Base-by-base conservation (phyloP, 2,797 vertebrate genomes). In the Anabas testudineus region DNA sequence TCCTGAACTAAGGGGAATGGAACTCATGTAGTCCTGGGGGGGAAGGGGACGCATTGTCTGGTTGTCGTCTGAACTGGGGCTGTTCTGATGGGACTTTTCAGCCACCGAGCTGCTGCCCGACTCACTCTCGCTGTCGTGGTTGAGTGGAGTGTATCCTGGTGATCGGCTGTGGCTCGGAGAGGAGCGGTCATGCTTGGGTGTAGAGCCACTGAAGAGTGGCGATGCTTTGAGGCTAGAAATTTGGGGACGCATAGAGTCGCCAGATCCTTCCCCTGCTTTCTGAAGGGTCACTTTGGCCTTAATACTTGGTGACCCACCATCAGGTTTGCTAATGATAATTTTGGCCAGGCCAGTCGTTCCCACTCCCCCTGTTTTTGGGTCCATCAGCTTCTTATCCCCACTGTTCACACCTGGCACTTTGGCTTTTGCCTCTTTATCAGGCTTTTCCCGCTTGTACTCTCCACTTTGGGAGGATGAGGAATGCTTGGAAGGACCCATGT, bases 261-360 rank as follows among this genome's bases (percentile, higher is more conserved):
- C 92, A 14, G 95, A 92, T 6, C 96, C 95, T 56, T 99, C 97
- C 3, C 91, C 96, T 2, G 96, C 93, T 84, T 99, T 99, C 92
- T 98, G 98, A 63, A 98, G 92, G 14, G 96, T 97, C 64, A 98
- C 97, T 94, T 99, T 99, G 88, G 97, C 96, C 91, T 99, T 99
- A 78, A 99, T 99, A 86, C 97, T 99, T 15, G 98, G 98, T 55
- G 98, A 99, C 10, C 97, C 97, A 7, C 97, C 96, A 4, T 99
- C 98, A 5, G 97, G 97, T 74, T 99, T 99, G 87, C 98, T 99
- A 76, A 99, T 99, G 72, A 99, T 99, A 32, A 99, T 99, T 93
- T 99, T 99, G 75, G 98, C 97, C 88, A 99, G 94, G 58, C 97
- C 96, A 0, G 95, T 96, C 54, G 95, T 95, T 26, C 95, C 93